phyloP scores from a whole-genome alignment of 2,888 invertebrate genomes.

The Invenusta paracnida region DNA sequence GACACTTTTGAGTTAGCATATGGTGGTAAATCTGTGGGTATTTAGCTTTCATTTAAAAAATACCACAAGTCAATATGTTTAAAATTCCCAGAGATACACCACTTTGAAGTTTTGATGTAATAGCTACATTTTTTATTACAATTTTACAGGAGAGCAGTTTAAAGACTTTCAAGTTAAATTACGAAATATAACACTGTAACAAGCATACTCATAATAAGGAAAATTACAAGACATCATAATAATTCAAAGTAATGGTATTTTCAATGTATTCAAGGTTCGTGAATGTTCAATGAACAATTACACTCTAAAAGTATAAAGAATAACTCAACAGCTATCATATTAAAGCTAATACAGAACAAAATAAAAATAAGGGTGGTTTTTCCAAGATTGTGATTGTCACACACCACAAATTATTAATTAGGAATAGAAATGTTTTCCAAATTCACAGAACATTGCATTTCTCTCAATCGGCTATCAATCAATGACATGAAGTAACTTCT shows the following conservation, averaged over 20 bases:
- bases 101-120: neutral
- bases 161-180: neutral
- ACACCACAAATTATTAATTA: neutral
- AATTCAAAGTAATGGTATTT: neutral
- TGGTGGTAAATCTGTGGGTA: neutral
- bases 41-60: neutral
- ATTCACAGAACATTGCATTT: conserved; percentile 17
- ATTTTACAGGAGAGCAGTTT: neutral
- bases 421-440: neutral
- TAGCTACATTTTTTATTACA: conserved; percentile 17
- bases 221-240: neutral
- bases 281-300: neutral
- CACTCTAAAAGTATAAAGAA: neutral
- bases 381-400: neutral
- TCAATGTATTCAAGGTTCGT: neutral
- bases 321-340: neutral
- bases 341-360: neutral
- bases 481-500: neutral
- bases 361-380: neutral
- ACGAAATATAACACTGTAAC: neutral
- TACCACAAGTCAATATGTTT: neutral
- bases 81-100: neutral
- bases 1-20: neutral
- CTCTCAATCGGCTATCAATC: neutral
- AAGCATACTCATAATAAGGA: neutral